These are phyloP conservation scores for Ctenosaura bakeri DNA, from an alignment of 2,797 vertebrate genomes.

Conservation along the genomic window DNA sequence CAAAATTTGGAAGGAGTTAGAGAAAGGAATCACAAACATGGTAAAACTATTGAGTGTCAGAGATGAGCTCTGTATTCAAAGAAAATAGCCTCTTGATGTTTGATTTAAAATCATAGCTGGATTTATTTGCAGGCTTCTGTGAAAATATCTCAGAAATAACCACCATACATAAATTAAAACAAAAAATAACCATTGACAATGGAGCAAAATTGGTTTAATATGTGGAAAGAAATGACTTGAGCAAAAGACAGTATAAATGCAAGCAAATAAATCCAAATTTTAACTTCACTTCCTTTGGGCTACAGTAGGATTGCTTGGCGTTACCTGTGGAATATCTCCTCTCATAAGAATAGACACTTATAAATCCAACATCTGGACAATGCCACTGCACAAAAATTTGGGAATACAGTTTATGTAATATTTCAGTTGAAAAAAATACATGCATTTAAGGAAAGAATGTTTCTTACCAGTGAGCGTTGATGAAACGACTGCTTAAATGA, in stretches of 20 bases:
- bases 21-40: neutral
- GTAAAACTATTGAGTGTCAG: constrained; percentile 31
- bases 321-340: too few species aligned
- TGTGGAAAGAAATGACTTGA: neutral
- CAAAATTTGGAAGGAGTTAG: constrained; percentile 47
- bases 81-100: constrained; percentile 58
- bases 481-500: constrained; percentile 41
- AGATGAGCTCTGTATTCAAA: constrained; percentile 51
- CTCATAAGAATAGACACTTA: neutral
- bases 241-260: neutral
- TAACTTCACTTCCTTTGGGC: neutral
- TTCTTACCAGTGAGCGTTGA: constrained; percentile 50
- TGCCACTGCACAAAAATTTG: neutral
- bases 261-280: neutral
- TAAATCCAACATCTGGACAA: neutral
- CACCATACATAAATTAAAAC: constrained; percentile 37
- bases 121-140: constrained; percentile 56
- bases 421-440: constrained; percentile 31
- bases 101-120: constrained; percentile 54
- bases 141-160: constrained; percentile 53
- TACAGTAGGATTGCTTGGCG: neutral
- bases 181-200: constrained; percentile 38
- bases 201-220: constrained; percentile 23
- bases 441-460: constrained; percentile 40
- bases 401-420: neutral